Conservation (phyloP, 2,113 vertebrate species). For the Calyptomena viridis region DNA sequence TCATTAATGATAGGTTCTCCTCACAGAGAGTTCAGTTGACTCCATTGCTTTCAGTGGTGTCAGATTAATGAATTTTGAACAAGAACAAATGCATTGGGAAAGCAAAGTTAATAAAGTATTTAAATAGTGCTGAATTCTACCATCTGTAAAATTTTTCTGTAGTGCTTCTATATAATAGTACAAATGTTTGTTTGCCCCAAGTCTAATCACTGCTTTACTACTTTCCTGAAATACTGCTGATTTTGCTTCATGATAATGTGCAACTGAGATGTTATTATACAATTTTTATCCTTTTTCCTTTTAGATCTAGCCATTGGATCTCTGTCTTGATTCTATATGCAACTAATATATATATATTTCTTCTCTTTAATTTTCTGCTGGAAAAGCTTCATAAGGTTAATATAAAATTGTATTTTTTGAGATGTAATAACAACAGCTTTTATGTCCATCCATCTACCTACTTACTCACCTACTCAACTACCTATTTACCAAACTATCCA, state of each 20-base stretch:
- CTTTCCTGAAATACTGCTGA: neutral
- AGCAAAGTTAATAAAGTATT: neutral
- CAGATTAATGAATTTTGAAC: neutral
- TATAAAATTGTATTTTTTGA: neutral
- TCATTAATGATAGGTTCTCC: neutral
- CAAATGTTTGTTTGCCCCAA: neutral
- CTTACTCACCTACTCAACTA: neutral
- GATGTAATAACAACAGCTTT: neutral
- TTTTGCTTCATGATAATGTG: neutral
- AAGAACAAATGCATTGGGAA: neutral
- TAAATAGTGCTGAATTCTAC: neutral
- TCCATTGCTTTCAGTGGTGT: neutral
- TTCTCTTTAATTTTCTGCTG: neutral
- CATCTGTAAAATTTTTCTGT: neutral
- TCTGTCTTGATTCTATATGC: neutral
- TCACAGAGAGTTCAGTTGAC: rapidly evolving
- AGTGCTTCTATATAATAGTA: rapidly evolving
- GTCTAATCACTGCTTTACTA: neutral
- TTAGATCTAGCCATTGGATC: neutral
- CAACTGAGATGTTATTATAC: neutral
- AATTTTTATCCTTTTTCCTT: neutral
- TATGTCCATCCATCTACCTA: neutral
- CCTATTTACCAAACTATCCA: neutral
- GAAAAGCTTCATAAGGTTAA: neutral
- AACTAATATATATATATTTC: neutral